Evolutionary conservation across 30 jellyfish, hydroid and myxozoan genomes (phyloP), one percentile per base, ranked within the genome.

Genomic region (Nemopilema nomurai): DNA sequence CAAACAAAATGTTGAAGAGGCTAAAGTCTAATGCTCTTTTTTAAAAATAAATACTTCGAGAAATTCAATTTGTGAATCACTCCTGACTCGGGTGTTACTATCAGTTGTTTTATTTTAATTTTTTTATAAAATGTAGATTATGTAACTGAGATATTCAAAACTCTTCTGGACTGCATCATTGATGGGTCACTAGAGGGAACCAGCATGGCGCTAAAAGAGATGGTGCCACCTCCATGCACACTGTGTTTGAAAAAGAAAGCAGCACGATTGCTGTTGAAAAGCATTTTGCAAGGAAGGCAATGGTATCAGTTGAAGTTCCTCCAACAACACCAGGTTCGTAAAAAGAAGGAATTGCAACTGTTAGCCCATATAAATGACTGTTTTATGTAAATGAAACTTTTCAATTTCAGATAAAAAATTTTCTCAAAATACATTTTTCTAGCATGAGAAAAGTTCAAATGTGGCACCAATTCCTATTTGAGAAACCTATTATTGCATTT

Each of bases 141-240:
- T 41, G 57, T 41, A 41, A 41, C 57, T 41, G 57, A 41, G 57
- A 41, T 41, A 41, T 41, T 41, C 57, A 41, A 41, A 41, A 41
- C 57, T 41, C 57, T 41, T 41, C 57, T 41, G 57, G 57, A 41
- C 57, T 41, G 9, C 57, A 41, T 41, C 57, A 41, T 41, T 41
- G 57, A 41, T 41, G 57, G 57, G 72, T 19, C 29, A 18, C 27
- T 19, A 63, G 29, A 19, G 72, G 29, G 29, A 63, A 24, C 29
- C 72, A n/a, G 51, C 24, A 22, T 28, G 31, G 80, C 51, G 31
- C 26, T 69, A 18, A 22, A 22, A 69, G 41, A 22, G 23, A n/a
- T 30, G 66, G 66, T 71, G 63, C 81, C 81, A 28, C 81, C 81
- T 71, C 81, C 81, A 41, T 71, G 67, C 63, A 71, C 66, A 26